phyloP scores from a whole-genome alignment of 2,113 vertebrate species.

The Tautogolabrus adspersus region DNA sequence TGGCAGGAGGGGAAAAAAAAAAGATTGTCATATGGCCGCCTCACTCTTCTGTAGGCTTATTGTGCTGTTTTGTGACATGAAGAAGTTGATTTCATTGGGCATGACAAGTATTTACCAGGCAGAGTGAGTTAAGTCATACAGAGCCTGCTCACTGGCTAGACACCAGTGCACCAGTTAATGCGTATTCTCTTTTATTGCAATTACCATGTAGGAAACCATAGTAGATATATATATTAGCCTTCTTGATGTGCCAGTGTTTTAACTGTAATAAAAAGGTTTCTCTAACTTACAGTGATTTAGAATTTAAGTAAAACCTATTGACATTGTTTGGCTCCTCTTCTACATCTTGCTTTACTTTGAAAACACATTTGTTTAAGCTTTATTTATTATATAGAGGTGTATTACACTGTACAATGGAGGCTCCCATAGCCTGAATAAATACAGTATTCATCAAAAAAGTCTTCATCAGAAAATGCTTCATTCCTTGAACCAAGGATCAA shows the following conservation, averaged over 20 bases:
- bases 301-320: no score
- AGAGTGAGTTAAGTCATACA: slow-evolving; percentile 7
- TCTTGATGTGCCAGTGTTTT: not conserved
- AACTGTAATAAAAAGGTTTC: not conserved
- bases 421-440: no score
- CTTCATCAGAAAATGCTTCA: no score
- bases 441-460: no score
- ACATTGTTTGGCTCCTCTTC: no score
- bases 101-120: slow-evolving; percentile 16
- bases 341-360: no score
- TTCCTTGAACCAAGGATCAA: no score
- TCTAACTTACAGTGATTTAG: no score
- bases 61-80: slow-evolving; percentile 31
- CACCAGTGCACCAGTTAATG: not conserved
- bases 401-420: no score
- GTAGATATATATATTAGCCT: not conserved
- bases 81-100: slow-evolving; percentile 22
- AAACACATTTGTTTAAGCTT: no score
- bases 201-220: not conserved
- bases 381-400: no score
- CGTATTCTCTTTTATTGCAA: not conserved
- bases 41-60: slow-evolving; percentile 25
- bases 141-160: not conserved
- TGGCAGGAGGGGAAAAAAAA: slow-evolving; percentile 15
- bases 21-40: slow-evolving; percentile 45